These are phyloP conservation scores for Planococcus citri DNA, from an alignment of 1,140 invertebrate genomes.

Conservation along the genomic window DNA sequence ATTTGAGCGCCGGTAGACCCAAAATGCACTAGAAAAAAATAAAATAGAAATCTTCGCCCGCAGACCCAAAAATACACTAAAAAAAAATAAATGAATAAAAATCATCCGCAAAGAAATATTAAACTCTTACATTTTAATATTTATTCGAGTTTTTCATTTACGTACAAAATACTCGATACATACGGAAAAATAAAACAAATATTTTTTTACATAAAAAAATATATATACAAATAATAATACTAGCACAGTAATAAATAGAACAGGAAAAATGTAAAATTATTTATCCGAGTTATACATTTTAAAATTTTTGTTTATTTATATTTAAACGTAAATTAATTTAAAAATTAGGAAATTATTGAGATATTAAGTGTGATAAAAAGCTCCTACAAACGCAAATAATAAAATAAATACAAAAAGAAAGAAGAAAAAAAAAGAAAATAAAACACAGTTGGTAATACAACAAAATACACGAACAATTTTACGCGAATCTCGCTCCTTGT, in stretches of 20 bases:
- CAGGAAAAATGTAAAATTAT: neutral
- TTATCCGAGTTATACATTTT: neutral
- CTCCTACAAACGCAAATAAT: neutral
- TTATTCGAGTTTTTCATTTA: conserved; percentile 1
- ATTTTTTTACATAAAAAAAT: neutral
- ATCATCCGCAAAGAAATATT: too few species aligned
- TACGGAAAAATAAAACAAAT: conserved; percentile 4
- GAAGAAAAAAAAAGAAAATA: neutral
- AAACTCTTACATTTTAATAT: neutral
- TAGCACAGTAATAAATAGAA: neutral
- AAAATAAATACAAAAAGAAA: neutral
- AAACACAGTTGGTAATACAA: conserved; percentile 7
- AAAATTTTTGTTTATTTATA: neutral
- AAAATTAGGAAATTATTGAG: neutral
- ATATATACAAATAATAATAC: conserved; percentile 8
- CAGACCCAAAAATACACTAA: too few species aligned
- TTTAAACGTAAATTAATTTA: neutral
- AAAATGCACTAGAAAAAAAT: too few species aligned
- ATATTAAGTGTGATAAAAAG: neutral
- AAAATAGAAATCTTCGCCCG: too few species aligned
- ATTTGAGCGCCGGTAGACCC: conserved; percentile 64
- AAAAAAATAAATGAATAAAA: too few species aligned
- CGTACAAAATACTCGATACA: conserved; percentile 6
- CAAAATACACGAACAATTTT: conserved; percentile 3
- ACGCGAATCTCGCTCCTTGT: neutral